Conservation (phyloP, 1,140 invertebrate genomes). For the Macrosteles quadrilineatus region DNA sequence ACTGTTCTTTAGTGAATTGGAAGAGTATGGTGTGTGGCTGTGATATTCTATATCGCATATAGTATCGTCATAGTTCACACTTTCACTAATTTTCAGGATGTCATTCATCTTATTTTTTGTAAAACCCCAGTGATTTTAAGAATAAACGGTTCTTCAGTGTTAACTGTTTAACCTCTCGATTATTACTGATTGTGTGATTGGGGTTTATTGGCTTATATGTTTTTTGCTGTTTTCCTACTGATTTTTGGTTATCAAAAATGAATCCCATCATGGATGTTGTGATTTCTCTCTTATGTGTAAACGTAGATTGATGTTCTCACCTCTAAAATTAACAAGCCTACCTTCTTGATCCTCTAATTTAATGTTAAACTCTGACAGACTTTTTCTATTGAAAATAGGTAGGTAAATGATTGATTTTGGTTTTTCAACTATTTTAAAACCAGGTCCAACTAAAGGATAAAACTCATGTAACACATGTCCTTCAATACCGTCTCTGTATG, state of each 20-base stretch:
- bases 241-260: background rate
- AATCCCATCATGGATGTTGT: constrained; percentile 13
- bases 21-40: constrained; percentile 46
- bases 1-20: constrained; percentile 41
- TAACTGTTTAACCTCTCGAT: constrained; percentile 25
- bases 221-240: background rate
- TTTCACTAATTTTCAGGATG: constrained; percentile 39
- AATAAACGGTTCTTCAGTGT: constrained; percentile 38
- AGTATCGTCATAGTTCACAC: constrained; percentile 41
- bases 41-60: constrained; percentile 47
- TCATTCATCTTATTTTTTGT: constrained; percentile 34
- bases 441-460: constrained; percentile 40
- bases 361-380: constrained; percentile 33
- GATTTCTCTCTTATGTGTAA: constrained; percentile 29
- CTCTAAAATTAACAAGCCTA: constrained; percentile 38
- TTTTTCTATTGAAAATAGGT: constrained; percentile 26
- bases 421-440: constrained; percentile 45
- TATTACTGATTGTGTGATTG: background rate
- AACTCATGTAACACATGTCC: constrained; percentile 47
- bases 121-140: constrained; percentile 35
- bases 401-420: constrained; percentile 38
- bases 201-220: no score
- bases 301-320: constrained; percentile 36
- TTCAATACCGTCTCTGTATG: constrained; percentile 43
- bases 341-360: constrained; percentile 37